phyloP scores from a whole-genome alignment of 2,888 invertebrate genomes.

The Steromphala cineraria region DNA sequence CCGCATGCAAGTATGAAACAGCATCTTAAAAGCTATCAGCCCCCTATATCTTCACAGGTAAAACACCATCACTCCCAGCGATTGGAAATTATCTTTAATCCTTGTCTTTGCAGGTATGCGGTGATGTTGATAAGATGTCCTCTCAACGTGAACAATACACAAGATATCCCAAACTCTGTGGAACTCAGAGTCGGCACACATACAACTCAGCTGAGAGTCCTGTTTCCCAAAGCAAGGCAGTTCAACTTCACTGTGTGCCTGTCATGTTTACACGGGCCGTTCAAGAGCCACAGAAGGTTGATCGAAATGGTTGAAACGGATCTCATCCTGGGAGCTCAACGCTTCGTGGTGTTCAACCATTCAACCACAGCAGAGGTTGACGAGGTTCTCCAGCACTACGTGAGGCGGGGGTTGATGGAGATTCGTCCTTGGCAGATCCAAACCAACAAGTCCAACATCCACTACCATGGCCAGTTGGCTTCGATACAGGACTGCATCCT shows the following conservation, averaged over 20 bases:
- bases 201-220: background rate
- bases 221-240: background rate
- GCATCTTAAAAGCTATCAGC: too few relatives aligned
- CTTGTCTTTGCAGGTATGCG: background rate
- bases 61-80: too few relatives aligned
- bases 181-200: too few relatives aligned
- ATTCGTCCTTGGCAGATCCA: background rate
- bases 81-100: too few relatives aligned
- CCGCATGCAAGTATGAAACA: too few relatives aligned
- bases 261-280: background rate
- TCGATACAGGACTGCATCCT: background rate
- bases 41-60: too few relatives aligned
- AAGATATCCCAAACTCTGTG: too few relatives aligned
- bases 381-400: background rate
- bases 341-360: background rate
- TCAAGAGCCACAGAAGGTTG: background rate
- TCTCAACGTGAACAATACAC: background rate
- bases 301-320: constrained; percentile 5
- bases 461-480: background rate
- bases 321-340: background rate
- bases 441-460: background rate
- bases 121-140: background rate
- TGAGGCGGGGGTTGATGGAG: background rate
- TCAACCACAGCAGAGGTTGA: background rate
- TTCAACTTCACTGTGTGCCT: constrained; percentile 1